A percentile compares a stretch with the other conserved stretches of the same genome.
These are phyloP conservation scores for Eupsittula cactorum DNA, from an alignment of 2,113 vertebrate species.

Conservation along the genomic window DNA sequence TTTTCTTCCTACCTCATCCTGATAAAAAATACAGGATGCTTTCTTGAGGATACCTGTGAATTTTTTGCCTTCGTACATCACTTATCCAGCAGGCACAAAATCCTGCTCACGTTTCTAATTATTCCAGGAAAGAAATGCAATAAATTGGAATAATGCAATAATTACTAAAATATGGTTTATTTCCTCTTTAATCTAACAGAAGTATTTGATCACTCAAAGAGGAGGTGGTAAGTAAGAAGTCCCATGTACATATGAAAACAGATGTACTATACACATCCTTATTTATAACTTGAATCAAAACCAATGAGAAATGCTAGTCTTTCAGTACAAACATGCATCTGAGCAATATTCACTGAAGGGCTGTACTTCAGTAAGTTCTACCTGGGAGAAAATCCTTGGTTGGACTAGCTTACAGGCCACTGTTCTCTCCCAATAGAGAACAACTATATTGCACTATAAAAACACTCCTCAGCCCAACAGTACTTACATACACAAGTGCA, in stretches of 20 bases:
- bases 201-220: not conserved
- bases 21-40: constrained; percentile 24
- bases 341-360: not conserved
- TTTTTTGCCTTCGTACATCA: not conserved
- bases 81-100: not conserved
- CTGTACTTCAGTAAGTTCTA: not conserved
- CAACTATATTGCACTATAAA: not conserved
- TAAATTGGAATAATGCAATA: not conserved
- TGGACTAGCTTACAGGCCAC: not conserved
- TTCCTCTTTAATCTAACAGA: not conserved
- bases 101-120: not conserved
- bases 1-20: constrained; percentile 6
- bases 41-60: not conserved
- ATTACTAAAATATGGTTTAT: not conserved
- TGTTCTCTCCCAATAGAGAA: not conserved
- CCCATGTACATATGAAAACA: not conserved
- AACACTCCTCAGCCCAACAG: not conserved
- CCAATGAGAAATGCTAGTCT: not conserved
- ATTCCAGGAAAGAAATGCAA: not conserved
- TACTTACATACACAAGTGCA: too few relatives aligned
- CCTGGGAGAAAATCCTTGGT: not conserved
- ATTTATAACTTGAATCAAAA: not conserved
- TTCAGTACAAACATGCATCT: not conserved
- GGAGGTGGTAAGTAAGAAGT: not conserved
- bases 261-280: not conserved